Base-by-base conservation (phyloP, 2,113 vertebrate species). In the Zootoca vivipara region DNA sequence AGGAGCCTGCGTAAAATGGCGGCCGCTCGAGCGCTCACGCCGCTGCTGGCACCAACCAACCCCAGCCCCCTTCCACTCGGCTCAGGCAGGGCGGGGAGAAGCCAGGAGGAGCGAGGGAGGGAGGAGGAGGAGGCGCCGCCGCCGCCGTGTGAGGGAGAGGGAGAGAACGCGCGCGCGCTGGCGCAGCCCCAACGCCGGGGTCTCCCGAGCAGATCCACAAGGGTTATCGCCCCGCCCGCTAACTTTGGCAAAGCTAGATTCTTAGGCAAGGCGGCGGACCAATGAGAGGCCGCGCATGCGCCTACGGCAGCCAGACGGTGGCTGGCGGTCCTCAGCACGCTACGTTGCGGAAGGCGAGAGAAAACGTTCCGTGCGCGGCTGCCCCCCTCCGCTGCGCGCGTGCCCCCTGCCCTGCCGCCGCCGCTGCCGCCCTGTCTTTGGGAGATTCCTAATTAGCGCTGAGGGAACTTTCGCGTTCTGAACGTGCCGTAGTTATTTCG, bases 1-100 rank as follows among this genome's bases (percentile, higher is more conserved):
- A 93, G 96, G 98, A 97, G 96, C 96, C 96, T 96, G 97, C 97
- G 97, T 97, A 98, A 98, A 98, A 98, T 99, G 98, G 98, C 98
- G 98, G 98, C 97, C 97, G 98, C 96, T 92, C 92, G 94, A 95
- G 95, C 96, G 96, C 96, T 96, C 96, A 96, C 95, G 96, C 96
- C 96, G 96, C 96, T 96, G 95, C 95, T 96, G 96, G 95, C 96
- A 96, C 96, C 96, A 96, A 92, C 87, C 87, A 88, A 88, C 87
- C 87, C 96, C 96, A 95, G 95, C 95, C 96, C 96, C 96, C 96
- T 96, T 96, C 95, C 95, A 95, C 95, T 90, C 92, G 40, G 83
- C 62, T 67, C 80, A 33, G 85, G 89, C 74, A 74, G 92, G 92
- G 84, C 38, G 73, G 67, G 16, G 35, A 22, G 38, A 56, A 18